Evolutionary conservation across 2,797 vertebrate genomes (phyloP).

Genomic region (Liasis olivaceus): DNA sequence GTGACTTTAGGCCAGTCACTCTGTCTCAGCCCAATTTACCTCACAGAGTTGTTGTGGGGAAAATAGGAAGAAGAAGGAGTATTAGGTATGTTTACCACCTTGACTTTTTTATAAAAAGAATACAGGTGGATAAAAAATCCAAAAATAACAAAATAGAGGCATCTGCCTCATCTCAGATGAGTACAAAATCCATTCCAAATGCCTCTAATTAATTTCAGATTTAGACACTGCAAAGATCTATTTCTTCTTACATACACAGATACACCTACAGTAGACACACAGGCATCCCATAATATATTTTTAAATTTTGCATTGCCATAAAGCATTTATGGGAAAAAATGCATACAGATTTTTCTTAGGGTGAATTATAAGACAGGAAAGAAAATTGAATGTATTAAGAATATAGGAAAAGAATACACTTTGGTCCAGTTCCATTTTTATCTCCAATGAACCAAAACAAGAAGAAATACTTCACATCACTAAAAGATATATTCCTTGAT

Average conservation of each 20-base stretch:
- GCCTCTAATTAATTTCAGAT: background rate
- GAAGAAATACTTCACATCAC: background rate
- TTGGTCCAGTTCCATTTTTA: background rate
- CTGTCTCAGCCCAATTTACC: too few species aligned
- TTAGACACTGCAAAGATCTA: background rate
- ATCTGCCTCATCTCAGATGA: background rate
- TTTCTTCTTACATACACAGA: background rate
- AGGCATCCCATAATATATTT: constrained; percentile 33
- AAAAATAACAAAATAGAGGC: background rate
- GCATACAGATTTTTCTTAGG: constrained; percentile 25
- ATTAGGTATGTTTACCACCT: too few species aligned
- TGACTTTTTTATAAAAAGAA: too few species aligned
- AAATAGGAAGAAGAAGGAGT: too few species aligned
- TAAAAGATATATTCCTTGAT: constrained; percentile 17
- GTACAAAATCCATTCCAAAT: background rate
- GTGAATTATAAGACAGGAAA: constrained; percentile 23
- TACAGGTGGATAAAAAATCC: too few species aligned
- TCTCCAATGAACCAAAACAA: background rate
- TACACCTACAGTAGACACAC: background rate
- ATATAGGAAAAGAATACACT: background rate
- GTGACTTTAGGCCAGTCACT: too few species aligned
- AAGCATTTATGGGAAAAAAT: background rate
- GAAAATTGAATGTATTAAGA: constrained; percentile 32
- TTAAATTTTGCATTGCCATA: constrained; percentile 25
- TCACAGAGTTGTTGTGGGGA: too few species aligned